Base-by-base conservation (phyloP, 2,888 invertebrate genomes). In the Calameuta idolon region DNA sequence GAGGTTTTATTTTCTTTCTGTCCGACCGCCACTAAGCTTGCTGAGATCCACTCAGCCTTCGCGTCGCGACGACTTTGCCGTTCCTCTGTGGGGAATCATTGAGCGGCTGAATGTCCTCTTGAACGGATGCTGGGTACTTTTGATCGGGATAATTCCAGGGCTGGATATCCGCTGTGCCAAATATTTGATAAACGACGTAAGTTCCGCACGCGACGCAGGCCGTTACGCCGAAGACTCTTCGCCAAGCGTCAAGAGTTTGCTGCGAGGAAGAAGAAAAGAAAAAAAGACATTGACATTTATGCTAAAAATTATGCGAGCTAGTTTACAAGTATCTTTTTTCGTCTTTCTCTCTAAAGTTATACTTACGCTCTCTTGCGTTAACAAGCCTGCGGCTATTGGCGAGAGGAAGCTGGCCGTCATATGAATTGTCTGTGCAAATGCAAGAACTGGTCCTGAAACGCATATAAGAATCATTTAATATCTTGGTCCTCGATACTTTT, bases 381-480 rank as follows among this genome's bases (percentile, higher is more conserved):
- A 90, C 81, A 93, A 91, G 81, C 95, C 95, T 82, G 94, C 94
- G 31, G 93, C 94, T 77, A 95, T 89, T 1, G 95, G 95, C 75
- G 95, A 95, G 69, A 95, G 87, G 87, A 95, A 95, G 85, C 95
- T 95, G 37, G 95, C 95, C 15, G 94, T 94, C 95, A 95, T 95
- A 90, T 95, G 95, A 85, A 95, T 95, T n/a, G 95, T 95, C 92
- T 95, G 95, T 83, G 95, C 95, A 89, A 95, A 95, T 23, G 95
- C 95, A 82, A 95, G 90, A 74, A 95, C 94, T 55, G 95, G 95
- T 76, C 94, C 92, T 92, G 77, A 76, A 79, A 74, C 12, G 37
- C 4, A 78, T 68, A 69, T 73, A 35, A 3, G 55, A 73, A 75
- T 34, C 31, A 71, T 3, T 34, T 37, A 37, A 11, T 69, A 9